A percentile compares a stretch with the other conserved stretches of the same genome.
phyloP scores from a whole-genome alignment of 2,797 vertebrate species.

The Galago senegalensis region DNA sequence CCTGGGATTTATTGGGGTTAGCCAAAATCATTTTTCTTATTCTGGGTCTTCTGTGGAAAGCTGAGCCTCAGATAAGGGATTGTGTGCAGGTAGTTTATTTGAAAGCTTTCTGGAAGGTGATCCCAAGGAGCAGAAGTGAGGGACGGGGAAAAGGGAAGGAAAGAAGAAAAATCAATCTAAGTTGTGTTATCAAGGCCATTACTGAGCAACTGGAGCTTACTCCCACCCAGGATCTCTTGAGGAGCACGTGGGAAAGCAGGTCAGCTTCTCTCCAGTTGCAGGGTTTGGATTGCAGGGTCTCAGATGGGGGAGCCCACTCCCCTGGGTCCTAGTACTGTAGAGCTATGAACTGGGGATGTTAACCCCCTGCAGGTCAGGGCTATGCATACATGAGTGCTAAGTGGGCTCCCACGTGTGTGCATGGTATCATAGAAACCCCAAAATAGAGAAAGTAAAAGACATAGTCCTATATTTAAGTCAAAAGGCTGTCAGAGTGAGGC shows the following conservation, averaged over 20 bases:
- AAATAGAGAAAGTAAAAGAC: background rate
- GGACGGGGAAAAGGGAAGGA: background rate
- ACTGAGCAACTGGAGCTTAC: background rate
- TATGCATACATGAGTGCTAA: background rate
- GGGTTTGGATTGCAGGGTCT: background rate
- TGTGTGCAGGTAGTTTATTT: background rate
- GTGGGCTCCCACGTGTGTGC: background rate
- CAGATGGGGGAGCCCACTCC: background rate
- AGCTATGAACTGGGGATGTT: background rate
- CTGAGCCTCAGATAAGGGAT: background rate
- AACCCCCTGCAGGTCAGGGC: background rate
- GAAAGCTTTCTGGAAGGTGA: background rate
- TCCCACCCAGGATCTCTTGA: background rate
- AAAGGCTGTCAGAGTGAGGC: background rate
- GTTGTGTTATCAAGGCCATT: background rate
- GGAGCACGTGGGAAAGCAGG: background rate
- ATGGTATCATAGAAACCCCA: background rate
- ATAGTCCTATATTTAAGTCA: background rate
- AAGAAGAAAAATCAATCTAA: background rate
- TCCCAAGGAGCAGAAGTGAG: background rate
- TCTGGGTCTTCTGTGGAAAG: background rate
- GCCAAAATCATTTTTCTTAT: conserved; percentile 29
- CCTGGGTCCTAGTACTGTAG: too few relatives aligned
- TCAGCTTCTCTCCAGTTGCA: background rate
- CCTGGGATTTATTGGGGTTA: conserved; percentile 45